Evolutionary conservation across 2,888 invertebrate genomes (phyloP), one percentile per base, ranked within the genome.

Genomic region (Cosmopolites sordidus): DNA sequence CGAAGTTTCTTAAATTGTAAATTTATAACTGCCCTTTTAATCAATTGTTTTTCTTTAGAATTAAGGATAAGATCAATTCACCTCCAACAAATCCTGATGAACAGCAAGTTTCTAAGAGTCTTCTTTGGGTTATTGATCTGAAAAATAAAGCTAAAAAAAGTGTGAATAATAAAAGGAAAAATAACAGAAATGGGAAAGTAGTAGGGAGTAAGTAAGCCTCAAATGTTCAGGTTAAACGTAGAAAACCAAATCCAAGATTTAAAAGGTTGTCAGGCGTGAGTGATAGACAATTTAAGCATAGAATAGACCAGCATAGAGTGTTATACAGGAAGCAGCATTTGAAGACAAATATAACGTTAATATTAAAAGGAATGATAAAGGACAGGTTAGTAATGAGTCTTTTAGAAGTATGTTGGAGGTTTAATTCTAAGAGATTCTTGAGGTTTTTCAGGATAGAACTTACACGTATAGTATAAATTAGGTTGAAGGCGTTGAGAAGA

Each of bases 41-140:
- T n/a, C n/a, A n/a, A n/a, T n/a, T n/a, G n/a, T n/a, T n/a, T n/a
- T n/a, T n/a, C 50, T 64, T 40, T 66, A 89, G 89, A 63, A 71
- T 89, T 62, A 83, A 83, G 68, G 77, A 79, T 29, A 84, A 87
- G 72, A 84, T 87, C 51, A 87, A 91, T 72, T 82, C 83, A 48
- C 87, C 90, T 0, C 90, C 91, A 0, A 76, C 76, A 37, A 79
- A 85, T 62, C 77, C 79, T 1, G 83, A 87, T 59, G 82, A 84
- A 2, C 89, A 91, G 69, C 82, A 83, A n/a, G 72, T 89, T 18
- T 87, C 90, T 0, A 83, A 81, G 58, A 87, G 84, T 58, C 74
- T 90, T n/a, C 75, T 77, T 22, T 76, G 81, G 43, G 73, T 90
- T 43, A 83, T 87, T 12, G 77, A 79, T 58, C 64, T 84, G 0